Base-by-base conservation (phyloP, 2,888 invertebrate species). In the Bugulina stolonifera region DNA sequence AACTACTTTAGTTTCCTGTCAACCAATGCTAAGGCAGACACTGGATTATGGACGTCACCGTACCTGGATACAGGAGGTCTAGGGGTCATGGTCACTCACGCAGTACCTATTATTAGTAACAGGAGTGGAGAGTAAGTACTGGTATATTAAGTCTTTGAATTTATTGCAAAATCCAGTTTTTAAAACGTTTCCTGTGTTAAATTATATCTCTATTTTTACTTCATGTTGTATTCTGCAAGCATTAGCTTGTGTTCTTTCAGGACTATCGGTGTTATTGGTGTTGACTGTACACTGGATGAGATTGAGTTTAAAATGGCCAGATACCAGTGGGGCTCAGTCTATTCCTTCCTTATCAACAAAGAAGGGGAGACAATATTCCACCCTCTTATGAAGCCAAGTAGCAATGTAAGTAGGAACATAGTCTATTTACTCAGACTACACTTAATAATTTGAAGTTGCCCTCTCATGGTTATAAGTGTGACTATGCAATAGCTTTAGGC, bases 291-390 rank as follows among this genome's bases (percentile, higher is more conserved):
- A 1, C 75, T 85, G 54, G 84, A 84, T 74, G 84, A 85, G 74
- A 83, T 85, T 54, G 84, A 85, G 75, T 83, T 82, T 74, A 81
- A 82, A 71, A 78, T 85, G 29, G 82, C 81, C 23, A 80, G 81
- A 57, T 81, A 84, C 73, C 83, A 83, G 78, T 85, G 84, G 85
- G 85, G 85, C 23, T 80, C 82, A 14, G 85, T 85, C 22, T 82
- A 83, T 74, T 83, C 84, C 1, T 85, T 85, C 76, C 80, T 85
- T 18, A 83, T 85, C 72, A 84, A 85, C 76, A 80, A 81, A 43
- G 81, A 85, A 71, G 83, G 84, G 52, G 84, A 84, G 76, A 82
- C 84, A 54, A 84, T 85, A 55, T 85, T 81, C 76, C 85, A 85
- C 76, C 85, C 84, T 0, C 78, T 81, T 71, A 78, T 85, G 5